Conservation (phyloP, 2,888 invertebrate species). For the Vanessa cardui region DNA sequence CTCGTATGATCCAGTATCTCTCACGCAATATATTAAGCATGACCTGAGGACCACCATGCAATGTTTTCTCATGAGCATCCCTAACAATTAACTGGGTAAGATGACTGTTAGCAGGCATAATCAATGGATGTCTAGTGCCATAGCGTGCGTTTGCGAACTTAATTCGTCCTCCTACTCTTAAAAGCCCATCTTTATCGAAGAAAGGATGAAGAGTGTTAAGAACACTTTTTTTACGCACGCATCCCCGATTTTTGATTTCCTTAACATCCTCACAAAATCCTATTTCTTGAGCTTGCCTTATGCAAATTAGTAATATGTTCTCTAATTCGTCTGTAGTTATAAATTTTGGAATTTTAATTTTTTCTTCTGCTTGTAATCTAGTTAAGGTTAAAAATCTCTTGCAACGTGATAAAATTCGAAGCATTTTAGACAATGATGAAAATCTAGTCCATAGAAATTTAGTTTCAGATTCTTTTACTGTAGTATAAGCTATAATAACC, state of each 20-base stretch:
- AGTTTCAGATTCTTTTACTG: not conserved
- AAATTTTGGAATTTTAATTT: slow-evolving; percentile 6
- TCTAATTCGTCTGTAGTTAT: slow-evolving; percentile 16
- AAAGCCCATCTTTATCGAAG: slow-evolving; percentile 37
- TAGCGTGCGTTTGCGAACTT: slow-evolving; percentile 27
- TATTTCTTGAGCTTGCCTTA: slow-evolving; percentile 22
- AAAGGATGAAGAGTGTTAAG: slow-evolving; percentile 33
- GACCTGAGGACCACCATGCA: slow-evolving; percentile 46
- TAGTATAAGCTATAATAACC: not conserved
- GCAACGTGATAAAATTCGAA: slow-evolving; percentile 17
- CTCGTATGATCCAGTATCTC: slow-evolving; percentile 42
- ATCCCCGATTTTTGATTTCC: not conserved
- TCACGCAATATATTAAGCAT: slow-evolving; percentile 40
- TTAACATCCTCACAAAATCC: slow-evolving; percentile 10
- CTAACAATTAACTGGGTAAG: slow-evolving; percentile 35
- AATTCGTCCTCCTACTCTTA: slow-evolving; percentile 45
- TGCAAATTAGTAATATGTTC: slow-evolving; percentile 17
- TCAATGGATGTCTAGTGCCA: slow-evolving; percentile 43
- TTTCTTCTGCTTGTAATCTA: slow-evolving; percentile 16
- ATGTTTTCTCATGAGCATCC: slow-evolving; percentile 36
- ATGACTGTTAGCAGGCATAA: slow-evolving; percentile 35
- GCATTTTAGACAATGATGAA: slow-evolving; percentile 16
- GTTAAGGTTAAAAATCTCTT: slow-evolving; percentile 12
- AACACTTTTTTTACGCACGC: not conserved
- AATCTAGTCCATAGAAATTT: slow-evolving; percentile 14